phyloP scores from a whole-genome alignment of 2,113 vertebrate genomes.

The Marmota flaviventris region DNA sequence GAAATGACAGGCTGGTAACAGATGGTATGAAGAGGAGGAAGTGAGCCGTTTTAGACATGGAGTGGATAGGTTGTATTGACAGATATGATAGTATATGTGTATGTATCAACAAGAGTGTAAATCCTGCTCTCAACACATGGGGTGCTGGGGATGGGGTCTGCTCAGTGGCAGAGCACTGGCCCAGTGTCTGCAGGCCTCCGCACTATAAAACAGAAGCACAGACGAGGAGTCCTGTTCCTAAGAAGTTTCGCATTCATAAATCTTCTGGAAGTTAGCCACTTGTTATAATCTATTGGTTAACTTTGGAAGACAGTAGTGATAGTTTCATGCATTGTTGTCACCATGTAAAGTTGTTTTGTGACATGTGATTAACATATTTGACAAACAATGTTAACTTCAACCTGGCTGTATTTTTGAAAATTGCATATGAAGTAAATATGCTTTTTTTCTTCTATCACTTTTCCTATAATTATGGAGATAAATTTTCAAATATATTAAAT shows the following conservation, averaged over 20 bases:
- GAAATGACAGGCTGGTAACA: slow-evolving; percentile 3
- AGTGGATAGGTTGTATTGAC: background rate
- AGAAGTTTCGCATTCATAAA: background rate
- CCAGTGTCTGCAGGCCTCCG: background rate
- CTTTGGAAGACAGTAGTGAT: slow-evolving; percentile 46
- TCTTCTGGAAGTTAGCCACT: background rate
- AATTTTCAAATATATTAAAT: background rate
- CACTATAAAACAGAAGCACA: background rate
- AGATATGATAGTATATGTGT: background rate
- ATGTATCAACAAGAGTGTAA: background rate
- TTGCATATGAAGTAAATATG: slow-evolving; percentile 41
- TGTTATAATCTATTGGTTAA: background rate
- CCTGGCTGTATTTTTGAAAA: slow-evolving; percentile 9
- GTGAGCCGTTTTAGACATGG: slow-evolving; percentile 21
- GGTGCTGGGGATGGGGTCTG: background rate
- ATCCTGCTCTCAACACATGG: background rate
- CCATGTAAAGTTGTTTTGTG: slow-evolving; percentile 30
- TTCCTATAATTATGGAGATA: background rate
- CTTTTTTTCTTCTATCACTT: background rate
- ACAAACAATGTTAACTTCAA: background rate
- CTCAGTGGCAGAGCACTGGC: background rate
- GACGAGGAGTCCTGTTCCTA: background rate
- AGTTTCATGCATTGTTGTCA: background rate
- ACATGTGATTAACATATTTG: background rate
- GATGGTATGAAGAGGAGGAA: slow-evolving; percentile 13